A percentile compares a stretch with the other conserved stretches of the same genome.
These are phyloP conservation scores for Lypha dubia DNA, from an alignment of 2,888 invertebrate species.

Conservation along the genomic window DNA sequence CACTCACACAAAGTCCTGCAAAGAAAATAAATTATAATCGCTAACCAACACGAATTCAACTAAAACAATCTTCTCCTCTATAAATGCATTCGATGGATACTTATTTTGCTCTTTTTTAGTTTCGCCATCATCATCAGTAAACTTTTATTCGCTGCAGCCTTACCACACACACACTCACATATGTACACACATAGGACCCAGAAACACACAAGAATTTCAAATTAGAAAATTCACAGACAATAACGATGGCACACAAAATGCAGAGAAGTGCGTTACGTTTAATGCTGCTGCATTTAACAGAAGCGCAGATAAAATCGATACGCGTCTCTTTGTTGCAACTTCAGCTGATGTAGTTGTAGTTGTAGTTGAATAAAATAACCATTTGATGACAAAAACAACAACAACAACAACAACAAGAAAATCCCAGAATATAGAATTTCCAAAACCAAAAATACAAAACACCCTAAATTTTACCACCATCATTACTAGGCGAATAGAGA, in stretches of 20 bases:
- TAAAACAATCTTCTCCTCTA: conserved; percentile 13
- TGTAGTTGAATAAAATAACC: conserved; percentile 38
- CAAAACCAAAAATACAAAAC: conserved; percentile 56
- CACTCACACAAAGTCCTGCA: background rate
- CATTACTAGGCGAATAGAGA: conserved; percentile 67
- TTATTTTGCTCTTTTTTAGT: background rate
- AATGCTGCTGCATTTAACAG: conserved; percentile 72
- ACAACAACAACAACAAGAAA: conserved; percentile 59
- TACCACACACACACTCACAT: conserved; percentile 27
- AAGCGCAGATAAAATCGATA: conserved; percentile 74
- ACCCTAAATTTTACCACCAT: conserved; percentile 67
- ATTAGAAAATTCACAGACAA: conserved; percentile 47
- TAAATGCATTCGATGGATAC: background rate
- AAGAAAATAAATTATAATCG: background rate
- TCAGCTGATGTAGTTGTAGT: conserved; percentile 20
- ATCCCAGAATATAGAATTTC: conserved; percentile 33
- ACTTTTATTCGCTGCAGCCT: conserved; percentile 21
- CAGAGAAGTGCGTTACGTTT: conserved; percentile 72
- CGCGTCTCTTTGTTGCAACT: conserved; percentile 59
- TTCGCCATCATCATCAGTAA: background rate
- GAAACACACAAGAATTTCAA: conserved; percentile 42
- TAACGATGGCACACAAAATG: conserved; percentile 50
- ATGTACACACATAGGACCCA: too few relatives aligned
- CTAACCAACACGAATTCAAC: background rate
- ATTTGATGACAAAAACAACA: conserved; percentile 49